Conservation (phyloP, 2,113 vertebrate species). For the Alethe diademata region DNA sequence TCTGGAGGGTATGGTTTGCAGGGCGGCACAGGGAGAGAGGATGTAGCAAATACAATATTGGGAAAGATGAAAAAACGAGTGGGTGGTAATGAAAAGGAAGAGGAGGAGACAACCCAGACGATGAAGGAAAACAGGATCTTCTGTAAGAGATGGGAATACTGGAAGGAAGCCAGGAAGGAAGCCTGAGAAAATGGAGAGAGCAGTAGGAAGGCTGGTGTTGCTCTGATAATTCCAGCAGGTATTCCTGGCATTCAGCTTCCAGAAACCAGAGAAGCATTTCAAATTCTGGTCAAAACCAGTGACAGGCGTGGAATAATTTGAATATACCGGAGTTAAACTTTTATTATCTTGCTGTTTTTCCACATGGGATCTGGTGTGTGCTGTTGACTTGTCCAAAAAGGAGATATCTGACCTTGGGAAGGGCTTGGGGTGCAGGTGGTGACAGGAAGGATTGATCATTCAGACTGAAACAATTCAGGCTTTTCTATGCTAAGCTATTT, state of each 20-base stretch:
- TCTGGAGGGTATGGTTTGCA: neutral
- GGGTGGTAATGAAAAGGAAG: slow-evolving; percentile 56
- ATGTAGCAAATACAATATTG: neutral
- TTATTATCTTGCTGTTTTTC: no score
- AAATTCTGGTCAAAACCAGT: neutral
- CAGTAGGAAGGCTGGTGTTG: neutral
- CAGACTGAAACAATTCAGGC: neutral
- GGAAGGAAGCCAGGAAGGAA: slow-evolving; percentile 61
- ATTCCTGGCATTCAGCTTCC: neutral
- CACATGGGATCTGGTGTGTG: rapidly evolving
- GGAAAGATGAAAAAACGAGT: slow-evolving; percentile 36
- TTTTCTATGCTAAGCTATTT: neutral
- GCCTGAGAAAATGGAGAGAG: slow-evolving; percentile 58
- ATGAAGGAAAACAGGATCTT: slow-evolving; percentile 58
- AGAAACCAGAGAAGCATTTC: neutral
- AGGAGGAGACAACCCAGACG: slow-evolving; percentile 45
- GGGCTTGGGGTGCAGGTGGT: neutral
- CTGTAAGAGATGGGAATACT: slow-evolving; percentile 45
- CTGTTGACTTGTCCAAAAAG: neutral
- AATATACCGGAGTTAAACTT: neutral
- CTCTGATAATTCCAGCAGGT: slow-evolving; percentile 5
- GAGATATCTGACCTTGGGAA: neutral
- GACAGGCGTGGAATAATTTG: neutral
- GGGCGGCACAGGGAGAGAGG: neutral
- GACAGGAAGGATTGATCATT: neutral